These are phyloP conservation scores for Rhinogobio ventralis DNA, from an alignment of 2,797 vertebrate genomes.

Conservation along the genomic window DNA sequence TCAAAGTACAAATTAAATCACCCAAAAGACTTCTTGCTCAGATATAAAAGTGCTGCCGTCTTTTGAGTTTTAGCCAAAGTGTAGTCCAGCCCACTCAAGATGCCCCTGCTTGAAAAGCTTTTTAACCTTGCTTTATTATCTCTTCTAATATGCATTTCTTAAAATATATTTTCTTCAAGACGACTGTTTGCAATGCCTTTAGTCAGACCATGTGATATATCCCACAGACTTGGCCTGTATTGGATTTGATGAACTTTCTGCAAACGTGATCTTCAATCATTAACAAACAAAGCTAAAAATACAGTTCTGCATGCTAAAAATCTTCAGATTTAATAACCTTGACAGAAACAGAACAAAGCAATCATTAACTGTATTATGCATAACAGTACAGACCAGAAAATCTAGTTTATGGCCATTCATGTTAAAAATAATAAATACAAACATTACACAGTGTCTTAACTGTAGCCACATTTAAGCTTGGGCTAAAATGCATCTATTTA, in stretches of 20 bases:
- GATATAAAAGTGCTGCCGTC: conserved; percentile 42
- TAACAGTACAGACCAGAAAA: background rate
- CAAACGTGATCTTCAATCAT: conserved; percentile 5
- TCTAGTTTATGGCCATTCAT: background rate
- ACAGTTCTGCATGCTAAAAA: background rate
- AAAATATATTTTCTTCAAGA: background rate
- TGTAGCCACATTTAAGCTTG: background rate
- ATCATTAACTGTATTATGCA: background rate
- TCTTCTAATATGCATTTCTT: background rate
- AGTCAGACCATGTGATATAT: background rate
- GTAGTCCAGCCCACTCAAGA: conserved; percentile 38
- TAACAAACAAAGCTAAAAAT: conserved; percentile 30
- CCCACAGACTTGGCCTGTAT: background rate
- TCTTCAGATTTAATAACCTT: conserved; percentile 1
- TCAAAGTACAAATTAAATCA: conserved; percentile 64
- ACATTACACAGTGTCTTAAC: background rate
- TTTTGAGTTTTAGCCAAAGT: conserved; percentile 32
- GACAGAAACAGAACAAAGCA: conserved; percentile 27
- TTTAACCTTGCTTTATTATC: conserved; percentile 48
- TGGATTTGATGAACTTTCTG: conserved; percentile 21
- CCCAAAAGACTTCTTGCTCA: conserved; percentile 50
- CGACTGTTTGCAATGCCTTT: background rate
- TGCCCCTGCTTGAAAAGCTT: conserved; percentile 8
- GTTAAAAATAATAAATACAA: background rate
- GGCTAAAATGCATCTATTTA: no score